These are phyloP conservation scores for Andrena praecox DNA, from an alignment of 2,888 invertebrate species.

Conservation along the genomic window DNA sequence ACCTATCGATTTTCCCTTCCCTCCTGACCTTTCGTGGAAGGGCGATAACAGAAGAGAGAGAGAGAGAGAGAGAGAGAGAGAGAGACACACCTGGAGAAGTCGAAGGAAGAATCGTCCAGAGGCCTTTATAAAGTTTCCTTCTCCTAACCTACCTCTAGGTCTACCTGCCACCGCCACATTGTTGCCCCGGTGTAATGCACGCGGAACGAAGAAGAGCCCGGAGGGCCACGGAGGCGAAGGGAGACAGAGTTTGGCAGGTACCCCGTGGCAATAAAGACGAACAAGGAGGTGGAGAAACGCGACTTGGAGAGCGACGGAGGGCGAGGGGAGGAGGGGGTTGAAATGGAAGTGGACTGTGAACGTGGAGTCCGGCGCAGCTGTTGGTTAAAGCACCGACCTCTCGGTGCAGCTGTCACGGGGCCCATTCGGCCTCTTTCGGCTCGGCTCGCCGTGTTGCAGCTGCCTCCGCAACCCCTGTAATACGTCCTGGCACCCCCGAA, in stretches of 20 bases:
- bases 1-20: slow-evolving; percentile 75
- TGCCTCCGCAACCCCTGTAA: slow-evolving; percentile 78
- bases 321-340: slow-evolving; percentile 32
- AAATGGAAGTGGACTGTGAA: slow-evolving; percentile 67
- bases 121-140: background rate
- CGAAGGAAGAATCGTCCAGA: background rate
- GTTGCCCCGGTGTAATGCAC: background rate
- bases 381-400: slow-evolving; percentile 83
- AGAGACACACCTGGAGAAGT: background rate
- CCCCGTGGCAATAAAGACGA: slow-evolving; percentile 40
- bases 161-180: slow-evolving; percentile 41
- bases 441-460: slow-evolving; percentile 77
- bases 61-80: background rate
- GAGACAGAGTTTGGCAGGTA: slow-evolving; percentile 43
- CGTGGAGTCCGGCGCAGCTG: slow-evolving; percentile 79
- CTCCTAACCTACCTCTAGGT: slow-evolving; percentile 21
- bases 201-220: background rate
- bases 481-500: slow-evolving; percentile 74
- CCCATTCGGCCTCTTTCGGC: slow-evolving; percentile 69
- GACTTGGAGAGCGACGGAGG: slow-evolving; percentile 14
- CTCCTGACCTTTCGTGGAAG: slow-evolving; percentile 59
- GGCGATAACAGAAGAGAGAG: slow-evolving; percentile 36
- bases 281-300: slow-evolving; percentile 53
- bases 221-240: background rate
- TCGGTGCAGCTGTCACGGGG: slow-evolving; percentile 79